A percentile compares a stretch with the other conserved stretches of the same genome.
Conservation (phyloP, 1,140 invertebrate species). For the Xylocopa sonorina region DNA sequence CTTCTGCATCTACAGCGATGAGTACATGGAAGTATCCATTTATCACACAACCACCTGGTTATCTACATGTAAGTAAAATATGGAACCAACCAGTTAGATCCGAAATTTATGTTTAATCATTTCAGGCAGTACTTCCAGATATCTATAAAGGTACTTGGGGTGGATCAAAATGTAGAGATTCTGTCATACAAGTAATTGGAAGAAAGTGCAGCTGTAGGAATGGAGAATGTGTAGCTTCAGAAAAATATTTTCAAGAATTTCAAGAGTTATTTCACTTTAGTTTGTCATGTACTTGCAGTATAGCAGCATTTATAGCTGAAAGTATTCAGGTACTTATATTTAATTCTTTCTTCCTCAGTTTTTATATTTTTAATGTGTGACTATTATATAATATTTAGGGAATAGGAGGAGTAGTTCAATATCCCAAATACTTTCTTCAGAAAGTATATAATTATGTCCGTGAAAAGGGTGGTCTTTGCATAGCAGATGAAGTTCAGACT, state of each 20-base stretch:
- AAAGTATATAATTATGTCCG: conserved; percentile 91
- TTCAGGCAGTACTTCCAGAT: conserved; percentile 93
- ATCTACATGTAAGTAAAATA: conserved; percentile 88
- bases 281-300: conserved; percentile 86
- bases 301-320: conserved; percentile 96
- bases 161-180: conserved; percentile 93
- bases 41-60: conserved; percentile 88
- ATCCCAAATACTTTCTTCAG: conserved; percentile 93
- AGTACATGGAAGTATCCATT: conserved; percentile 89
- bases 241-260: conserved; percentile 92
- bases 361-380: neutral
- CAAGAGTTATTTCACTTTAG: conserved; percentile 90
- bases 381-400: conserved; percentile 82
- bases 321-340: conserved; percentile 89
- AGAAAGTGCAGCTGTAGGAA: conserved; percentile 86
- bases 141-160: conserved; percentile 95
- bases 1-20: conserved; percentile 92
- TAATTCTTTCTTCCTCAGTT: neutral
- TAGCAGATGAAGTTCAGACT: conserved; percentile 98
- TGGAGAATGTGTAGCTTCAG: conserved; percentile 87
- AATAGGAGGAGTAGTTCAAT: conserved; percentile 95
- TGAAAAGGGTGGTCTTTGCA: conserved; percentile 91
- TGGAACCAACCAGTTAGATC: neutral
- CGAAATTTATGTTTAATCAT: conserved; percentile 15
- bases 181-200: conserved; percentile 87